These are phyloP conservation scores for Notospermus geniculatus DNA, from an alignment of 1,140 invertebrate species.

Conservation along the genomic window DNA sequence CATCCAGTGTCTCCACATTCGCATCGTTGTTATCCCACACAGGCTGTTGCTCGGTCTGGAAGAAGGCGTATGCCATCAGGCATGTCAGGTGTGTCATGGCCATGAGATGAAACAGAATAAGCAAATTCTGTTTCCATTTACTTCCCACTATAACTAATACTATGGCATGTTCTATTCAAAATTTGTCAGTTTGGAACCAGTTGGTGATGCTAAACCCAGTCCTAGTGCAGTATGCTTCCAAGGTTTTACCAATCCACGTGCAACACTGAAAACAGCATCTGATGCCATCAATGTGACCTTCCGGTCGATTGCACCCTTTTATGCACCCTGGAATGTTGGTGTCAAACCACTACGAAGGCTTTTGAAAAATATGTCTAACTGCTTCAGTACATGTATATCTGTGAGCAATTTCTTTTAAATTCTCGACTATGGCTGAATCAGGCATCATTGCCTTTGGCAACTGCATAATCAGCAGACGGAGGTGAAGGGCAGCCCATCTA, in stretches of 20 bases:
- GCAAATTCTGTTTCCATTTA: conserved; percentile 19
- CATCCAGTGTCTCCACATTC: conserved; percentile 7
- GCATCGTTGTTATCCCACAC: neutral
- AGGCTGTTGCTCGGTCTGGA: conserved; percentile 3
- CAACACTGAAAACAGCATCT: conserved; percentile 13
- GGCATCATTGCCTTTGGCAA: conserved; percentile 12
- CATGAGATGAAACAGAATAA: conserved; percentile 7
- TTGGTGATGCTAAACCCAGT: conserved; percentile 11
- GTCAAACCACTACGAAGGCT: conserved; percentile 8
- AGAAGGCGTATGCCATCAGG: conserved; percentile 7
- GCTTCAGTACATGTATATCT: too few relatives aligned
- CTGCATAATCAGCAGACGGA: conserved; percentile 5
- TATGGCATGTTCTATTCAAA: too few relatives aligned
- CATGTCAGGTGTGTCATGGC: conserved; percentile 10
- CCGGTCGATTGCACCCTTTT: conserved; percentile 9
- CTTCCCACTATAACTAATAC: too few relatives aligned
- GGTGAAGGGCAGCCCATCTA: conserved; percentile 11
- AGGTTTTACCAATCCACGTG: conserved; percentile 12
- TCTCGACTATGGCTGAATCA: conserved; percentile 8
- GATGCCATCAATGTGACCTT: conserved; percentile 12
- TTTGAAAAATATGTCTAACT: conserved; percentile 12
- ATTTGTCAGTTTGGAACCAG: conserved; percentile 19
- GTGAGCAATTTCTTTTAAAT: conserved; percentile 12
- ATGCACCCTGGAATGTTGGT: conserved; percentile 6
- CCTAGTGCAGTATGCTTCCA: conserved; percentile 15